Base-by-base conservation (phyloP, 2,797 vertebrate genomes). In the Betta splendens region DNA sequence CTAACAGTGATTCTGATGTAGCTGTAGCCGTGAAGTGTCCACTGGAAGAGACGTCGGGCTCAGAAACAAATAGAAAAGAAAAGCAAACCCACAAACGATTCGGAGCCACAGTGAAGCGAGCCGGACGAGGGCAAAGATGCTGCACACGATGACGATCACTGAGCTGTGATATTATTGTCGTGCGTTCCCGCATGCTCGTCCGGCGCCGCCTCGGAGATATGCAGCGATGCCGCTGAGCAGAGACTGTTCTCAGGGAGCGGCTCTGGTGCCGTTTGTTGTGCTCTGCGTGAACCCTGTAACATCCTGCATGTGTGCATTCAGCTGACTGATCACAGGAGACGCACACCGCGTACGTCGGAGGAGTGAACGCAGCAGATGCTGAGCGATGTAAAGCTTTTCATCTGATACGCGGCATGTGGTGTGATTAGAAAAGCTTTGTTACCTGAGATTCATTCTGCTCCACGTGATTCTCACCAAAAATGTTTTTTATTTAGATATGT, bases 241-340 rank as follows among this genome's bases (percentile, higher is more conserved):
- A 71, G 48, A 15, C 58, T 60, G 59, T 64, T 81, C 47, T 70
- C 71, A 2, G 72, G 61, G 43, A 20, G 56, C 64, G 21, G 26
- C 2, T 49, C 40, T 32, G 68, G 58, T 64, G 18, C 25, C 62
- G 75, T 85, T 83, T 85, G 70, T 83, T 85, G 18, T 74, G 15
- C 66, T 42, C 72, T 54, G 77, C 69, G 21, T 73, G 74, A 75
- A 76, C 72, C 62, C 69, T n/a, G 22, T 35, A 75, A 28, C 73
- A 68, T 70, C 56, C 55, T 55, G 73, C 45, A 40, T 65, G 52
- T 35, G 64, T 53, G 62, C 77, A 68, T 81, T 58, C 69, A 52
- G 75, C 59, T 39, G 69, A 62, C 75, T 77, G 85, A 83, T 84
- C 78, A 75, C 66, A 85, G 52, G 23, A 66, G 75, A 62, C 74